Evolutionary conservation across 2,113 vertebrate genomes (phyloP).

Genomic region (Nipponia nippon): DNA sequence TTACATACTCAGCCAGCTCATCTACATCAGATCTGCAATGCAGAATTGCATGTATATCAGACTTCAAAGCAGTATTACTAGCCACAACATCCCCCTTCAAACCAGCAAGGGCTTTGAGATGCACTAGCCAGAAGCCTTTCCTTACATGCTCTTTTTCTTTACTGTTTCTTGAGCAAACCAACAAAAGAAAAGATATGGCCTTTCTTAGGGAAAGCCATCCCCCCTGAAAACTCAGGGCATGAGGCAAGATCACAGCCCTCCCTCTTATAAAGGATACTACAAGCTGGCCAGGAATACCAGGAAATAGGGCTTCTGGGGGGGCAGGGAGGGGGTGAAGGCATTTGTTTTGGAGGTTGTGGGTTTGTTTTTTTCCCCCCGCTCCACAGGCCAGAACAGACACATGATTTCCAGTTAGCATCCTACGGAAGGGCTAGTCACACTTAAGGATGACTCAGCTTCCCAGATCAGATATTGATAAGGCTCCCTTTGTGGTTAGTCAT

Average conservation of each 20-base stretch:
- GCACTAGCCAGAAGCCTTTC: neutral
- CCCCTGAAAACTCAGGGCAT: neutral
- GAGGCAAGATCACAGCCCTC: neutral
- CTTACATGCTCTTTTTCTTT: neutral
- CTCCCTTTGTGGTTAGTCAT: neutral
- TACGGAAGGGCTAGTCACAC: neutral
- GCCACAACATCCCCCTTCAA: neutral
- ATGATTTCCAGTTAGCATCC: neutral
- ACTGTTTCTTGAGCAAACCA: neutral
- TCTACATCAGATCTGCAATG: neutral
- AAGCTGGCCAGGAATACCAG: neutral
- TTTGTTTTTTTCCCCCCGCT: too few species aligned
- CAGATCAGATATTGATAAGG: neutral
- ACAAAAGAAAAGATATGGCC: neutral
- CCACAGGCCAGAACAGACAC: neutral
- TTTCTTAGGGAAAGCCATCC: neutral
- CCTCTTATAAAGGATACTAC: neutral
- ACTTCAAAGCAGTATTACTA: neutral
- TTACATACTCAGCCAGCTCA: neutral
- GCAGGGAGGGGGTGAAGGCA: too few species aligned
- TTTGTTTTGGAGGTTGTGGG: fast-evolving
- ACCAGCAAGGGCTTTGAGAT: neutral
- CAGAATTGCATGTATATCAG: neutral
- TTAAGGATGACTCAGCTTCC: neutral
- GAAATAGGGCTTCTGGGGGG: neutral